Percentiles rank a stretch among this genome's conserved stretches.
phyloP scores from a whole-genome alignment of 2,797 vertebrate genomes.

The Acanthurus lineatus region DNA sequence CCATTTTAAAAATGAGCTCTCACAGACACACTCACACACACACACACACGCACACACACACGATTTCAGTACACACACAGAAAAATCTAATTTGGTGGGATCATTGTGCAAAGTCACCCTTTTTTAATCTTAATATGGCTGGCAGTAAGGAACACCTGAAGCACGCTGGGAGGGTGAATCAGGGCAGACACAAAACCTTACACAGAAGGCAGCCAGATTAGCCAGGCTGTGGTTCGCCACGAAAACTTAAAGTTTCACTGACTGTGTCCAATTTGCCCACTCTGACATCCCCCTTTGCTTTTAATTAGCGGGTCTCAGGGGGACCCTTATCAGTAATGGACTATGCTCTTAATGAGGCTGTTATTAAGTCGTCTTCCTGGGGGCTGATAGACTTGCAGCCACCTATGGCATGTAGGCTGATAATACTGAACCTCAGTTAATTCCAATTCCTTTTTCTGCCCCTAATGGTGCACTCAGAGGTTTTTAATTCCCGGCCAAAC shows the following conservation, averaged over 20 bases:
- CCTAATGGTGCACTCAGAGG: conserved; percentile 45
- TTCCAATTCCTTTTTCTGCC: conserved; percentile 57
- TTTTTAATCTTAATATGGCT: conserved; percentile 48
- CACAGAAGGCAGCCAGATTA: conserved; percentile 56
- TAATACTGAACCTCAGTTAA: conserved; percentile 72
- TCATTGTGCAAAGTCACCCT: conserved; percentile 49
- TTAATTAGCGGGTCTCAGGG: conserved; percentile 82
- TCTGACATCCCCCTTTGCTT: conserved; percentile 68
- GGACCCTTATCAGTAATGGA: conserved; percentile 81
- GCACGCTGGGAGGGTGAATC: conserved; percentile 29
- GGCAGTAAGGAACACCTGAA: conserved; percentile 44
- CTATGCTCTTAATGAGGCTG: conserved; percentile 81
- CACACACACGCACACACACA: conserved; percentile 6
- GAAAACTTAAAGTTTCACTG: conserved; percentile 71
- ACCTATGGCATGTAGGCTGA: conserved; percentile 78
- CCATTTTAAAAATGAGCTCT: not conserved
- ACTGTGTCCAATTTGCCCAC: conserved; percentile 66
- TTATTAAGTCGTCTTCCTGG: conserved; percentile 81
- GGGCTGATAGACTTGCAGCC: conserved; percentile 68
- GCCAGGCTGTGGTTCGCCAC: conserved; percentile 57
- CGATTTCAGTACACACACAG: not conserved
- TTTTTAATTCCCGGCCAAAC: conserved; percentile 39
- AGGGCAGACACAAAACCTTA: conserved; percentile 47
- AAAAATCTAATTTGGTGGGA: conserved; percentile 52
- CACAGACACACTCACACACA: conserved; percentile 16